A percentile compares a stretch with the other conserved stretches of the same genome.
Conservation (phyloP, 2,113 vertebrate species). For the Laterallus jamaicensis region DNA sequence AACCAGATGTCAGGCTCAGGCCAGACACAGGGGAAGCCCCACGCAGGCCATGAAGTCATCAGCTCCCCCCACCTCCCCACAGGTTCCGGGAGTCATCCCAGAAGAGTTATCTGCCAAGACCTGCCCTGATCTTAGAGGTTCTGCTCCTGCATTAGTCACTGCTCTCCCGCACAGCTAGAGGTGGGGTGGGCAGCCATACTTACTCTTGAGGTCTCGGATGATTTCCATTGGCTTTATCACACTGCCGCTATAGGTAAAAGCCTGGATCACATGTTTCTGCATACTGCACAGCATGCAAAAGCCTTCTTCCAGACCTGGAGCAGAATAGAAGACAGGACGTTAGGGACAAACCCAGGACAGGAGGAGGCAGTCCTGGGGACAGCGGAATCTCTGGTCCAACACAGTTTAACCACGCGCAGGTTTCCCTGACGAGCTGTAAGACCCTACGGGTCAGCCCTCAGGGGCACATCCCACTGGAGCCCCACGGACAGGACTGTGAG, state of each 20-base stretch:
- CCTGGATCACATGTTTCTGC: conserved; percentile 94
- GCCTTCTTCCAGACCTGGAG: conserved; percentile 88
- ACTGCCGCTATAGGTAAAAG: conserved; percentile 93
- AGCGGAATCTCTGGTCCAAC: too few relatives aligned
- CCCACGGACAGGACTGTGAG: accelerated
- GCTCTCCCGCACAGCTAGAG: accelerated
- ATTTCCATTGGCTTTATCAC: conserved; percentile 93
- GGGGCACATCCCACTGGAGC: neutral
- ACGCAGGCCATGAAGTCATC: too few relatives aligned
- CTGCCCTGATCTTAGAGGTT: neutral
- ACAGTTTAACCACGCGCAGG: accelerated
- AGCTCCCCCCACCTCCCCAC: too few relatives aligned
- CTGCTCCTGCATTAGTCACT: neutral
- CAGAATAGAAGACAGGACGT: accelerated
- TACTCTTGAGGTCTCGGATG: conserved; percentile 94
- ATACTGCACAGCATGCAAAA: conserved; percentile 98
- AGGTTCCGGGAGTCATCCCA: neutral
- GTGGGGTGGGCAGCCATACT: conserved; percentile 47
- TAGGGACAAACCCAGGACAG: neutral
- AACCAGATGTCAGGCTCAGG: too few relatives aligned
- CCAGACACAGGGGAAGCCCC: too few relatives aligned
- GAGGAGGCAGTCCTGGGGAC: accelerated
- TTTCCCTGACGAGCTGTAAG: neutral
- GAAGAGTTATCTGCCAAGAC: neutral
- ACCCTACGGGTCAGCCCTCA: accelerated